Evolutionary conservation across 2,888 invertebrate genomes (phyloP).

Genomic region (Lithophane socia): DNA sequence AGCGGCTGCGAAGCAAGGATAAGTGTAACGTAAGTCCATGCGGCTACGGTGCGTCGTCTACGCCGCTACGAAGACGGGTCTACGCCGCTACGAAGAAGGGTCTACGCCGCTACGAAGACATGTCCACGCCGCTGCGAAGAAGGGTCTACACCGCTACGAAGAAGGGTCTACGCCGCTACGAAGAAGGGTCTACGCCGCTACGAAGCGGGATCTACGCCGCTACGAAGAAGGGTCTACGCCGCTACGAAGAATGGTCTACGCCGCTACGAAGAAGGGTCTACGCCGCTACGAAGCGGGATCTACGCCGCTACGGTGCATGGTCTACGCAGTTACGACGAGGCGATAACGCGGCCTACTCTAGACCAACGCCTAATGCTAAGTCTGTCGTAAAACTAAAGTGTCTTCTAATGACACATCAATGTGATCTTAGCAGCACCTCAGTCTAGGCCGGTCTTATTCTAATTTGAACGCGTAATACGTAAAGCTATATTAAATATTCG

Average conservation of each 20-base stretch:
- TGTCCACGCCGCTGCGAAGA: no score
- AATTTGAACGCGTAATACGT: slow-evolving; percentile 22
- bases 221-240: background rate
- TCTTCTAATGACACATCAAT: slow-evolving; percentile 7
- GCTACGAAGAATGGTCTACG: background rate
- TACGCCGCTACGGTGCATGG: background rate
- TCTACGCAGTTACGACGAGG: no score
- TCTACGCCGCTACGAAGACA: background rate
- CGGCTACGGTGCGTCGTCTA: background rate
- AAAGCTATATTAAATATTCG: slow-evolving; percentile 29
- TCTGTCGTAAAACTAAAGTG: background rate
- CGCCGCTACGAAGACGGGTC: background rate
- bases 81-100: background rate
- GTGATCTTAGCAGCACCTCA: background rate
- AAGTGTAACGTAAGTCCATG: no score
- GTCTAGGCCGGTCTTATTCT: slow-evolving; percentile 9
- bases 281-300: background rate
- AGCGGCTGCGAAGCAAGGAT: background rate
- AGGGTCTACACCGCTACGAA: no score
- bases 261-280: background rate
- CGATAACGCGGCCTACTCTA: background rate
- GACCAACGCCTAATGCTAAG: background rate
- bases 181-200: background rate
- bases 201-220: background rate
- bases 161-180: background rate